phyloP scores from a whole-genome alignment of 2,888 invertebrate species.

The Cryptocephalus moraei region DNA sequence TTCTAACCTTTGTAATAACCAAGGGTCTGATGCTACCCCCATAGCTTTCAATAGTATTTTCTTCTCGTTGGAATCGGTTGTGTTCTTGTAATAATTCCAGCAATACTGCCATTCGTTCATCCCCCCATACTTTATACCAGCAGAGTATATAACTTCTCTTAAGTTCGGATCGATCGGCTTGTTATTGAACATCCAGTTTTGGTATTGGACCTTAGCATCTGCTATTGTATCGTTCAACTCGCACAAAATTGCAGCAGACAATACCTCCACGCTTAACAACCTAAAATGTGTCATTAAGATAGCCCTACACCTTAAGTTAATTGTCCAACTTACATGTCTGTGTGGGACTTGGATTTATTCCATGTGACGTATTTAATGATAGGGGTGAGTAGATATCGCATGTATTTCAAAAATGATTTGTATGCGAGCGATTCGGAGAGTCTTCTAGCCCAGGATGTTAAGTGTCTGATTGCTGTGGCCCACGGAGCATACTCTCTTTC shows the following conservation, averaged over 20 bases:
- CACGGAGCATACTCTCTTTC: slow-evolving; percentile 77
- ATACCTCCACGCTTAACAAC: slow-evolving; percentile 58
- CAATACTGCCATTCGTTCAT: slow-evolving; percentile 66
- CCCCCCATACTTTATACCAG: slow-evolving; percentile 62
- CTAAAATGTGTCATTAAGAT: slow-evolving; percentile 37
- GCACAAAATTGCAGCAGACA: slow-evolving; percentile 63
- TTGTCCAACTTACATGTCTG: slow-evolving; percentile 44
- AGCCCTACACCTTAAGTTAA: background rate
- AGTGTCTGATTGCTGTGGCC: slow-evolving; percentile 66
- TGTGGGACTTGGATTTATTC: slow-evolving; percentile 52
- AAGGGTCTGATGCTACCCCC: slow-evolving; percentile 62
- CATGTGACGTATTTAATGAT: slow-evolving; percentile 52
- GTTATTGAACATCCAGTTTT: slow-evolving; percentile 59
- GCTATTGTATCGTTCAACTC: slow-evolving; percentile 59
- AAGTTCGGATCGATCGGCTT: slow-evolving; percentile 62
- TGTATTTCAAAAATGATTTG: slow-evolving; percentile 53
- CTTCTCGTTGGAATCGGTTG: slow-evolving; percentile 59
- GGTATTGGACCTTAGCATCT: slow-evolving; percentile 58
- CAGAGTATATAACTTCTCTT: slow-evolving; percentile 56
- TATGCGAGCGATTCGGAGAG: slow-evolving; percentile 61
- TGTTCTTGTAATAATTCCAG: slow-evolving; percentile 59
- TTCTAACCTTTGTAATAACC: slow-evolving; percentile 64
- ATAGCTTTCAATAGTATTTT: slow-evolving; percentile 60
- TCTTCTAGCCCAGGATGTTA: slow-evolving; percentile 62
- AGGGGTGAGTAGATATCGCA: slow-evolving; percentile 48